Evolutionary conservation across 2,113 vertebrate genomes (phyloP).

Genomic region (Clarias macrocephalus): DNA sequence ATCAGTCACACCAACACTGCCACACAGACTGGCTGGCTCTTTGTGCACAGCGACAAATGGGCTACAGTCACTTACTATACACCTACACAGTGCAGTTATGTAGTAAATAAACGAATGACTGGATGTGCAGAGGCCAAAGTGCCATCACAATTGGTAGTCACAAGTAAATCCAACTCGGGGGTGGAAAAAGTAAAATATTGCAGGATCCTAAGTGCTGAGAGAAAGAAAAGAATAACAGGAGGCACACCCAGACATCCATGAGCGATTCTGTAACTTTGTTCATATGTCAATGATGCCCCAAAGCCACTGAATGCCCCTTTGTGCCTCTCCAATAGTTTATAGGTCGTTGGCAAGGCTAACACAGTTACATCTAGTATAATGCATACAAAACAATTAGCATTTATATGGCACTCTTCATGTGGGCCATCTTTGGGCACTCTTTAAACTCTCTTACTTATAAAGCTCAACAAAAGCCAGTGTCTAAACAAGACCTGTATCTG

Average conservation of each 20-base stretch:
- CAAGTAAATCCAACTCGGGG: not conserved
- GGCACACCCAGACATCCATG: not conserved
- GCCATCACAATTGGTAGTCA: not conserved
- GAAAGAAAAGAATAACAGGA: not conserved
- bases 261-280: slow-evolving; percentile 20
- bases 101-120: not conserved
- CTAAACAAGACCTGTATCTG: slow-evolving; percentile 54
- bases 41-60: not conserved
- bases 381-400: slow-evolving; percentile 58
- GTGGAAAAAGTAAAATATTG: not conserved
- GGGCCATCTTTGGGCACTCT: slow-evolving; percentile 42
- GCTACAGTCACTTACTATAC: not conserved
- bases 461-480: slow-evolving; percentile 55
- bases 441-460: slow-evolving; percentile 28
- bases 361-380: slow-evolving; percentile 42
- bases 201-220: not conserved
- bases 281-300: slow-evolving; percentile 18
- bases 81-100: not conserved
- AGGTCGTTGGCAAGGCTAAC: slow-evolving; percentile 44
- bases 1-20: not conserved
- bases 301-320: slow-evolving; percentile 41
- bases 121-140: not conserved
- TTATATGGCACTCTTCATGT: slow-evolving; percentile 50
- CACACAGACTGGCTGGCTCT: not conserved
- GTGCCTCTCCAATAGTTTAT: slow-evolving; percentile 38